Percentiles rank a stretch among this genome's conserved stretches.
Evolutionary conservation across 92 coral and sea anemone species (phyloP).

Genomic region (Scolanthus callimorphus): DNA sequence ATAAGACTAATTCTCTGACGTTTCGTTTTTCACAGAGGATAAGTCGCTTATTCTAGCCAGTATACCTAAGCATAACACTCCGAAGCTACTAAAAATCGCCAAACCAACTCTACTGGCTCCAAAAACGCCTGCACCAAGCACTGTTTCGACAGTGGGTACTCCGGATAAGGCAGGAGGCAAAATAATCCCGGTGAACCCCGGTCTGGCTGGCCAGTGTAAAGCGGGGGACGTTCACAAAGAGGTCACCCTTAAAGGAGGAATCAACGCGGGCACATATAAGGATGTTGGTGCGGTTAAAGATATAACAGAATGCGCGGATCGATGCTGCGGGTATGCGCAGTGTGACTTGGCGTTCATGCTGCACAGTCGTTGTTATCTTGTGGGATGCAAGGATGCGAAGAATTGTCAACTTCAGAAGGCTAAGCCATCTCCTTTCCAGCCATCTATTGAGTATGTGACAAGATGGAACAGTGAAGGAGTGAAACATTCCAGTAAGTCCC

Average conservation of each 20-base stretch:
- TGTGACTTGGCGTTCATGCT: constrained; percentile 92
- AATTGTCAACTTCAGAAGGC: constrained; percentile 93
- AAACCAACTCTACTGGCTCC: background rate
- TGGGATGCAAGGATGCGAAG: constrained; percentile 94
- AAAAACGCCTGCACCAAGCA: background rate
- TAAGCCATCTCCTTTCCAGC: constrained; percentile 88
- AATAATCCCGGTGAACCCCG: constrained; percentile 37
- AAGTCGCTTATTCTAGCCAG: constrained; percentile 55
- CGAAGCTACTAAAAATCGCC: background rate
- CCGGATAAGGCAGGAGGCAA: background rate
- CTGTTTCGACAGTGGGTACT: background rate
- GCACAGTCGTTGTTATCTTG: constrained; percentile 87
- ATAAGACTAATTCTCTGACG: too few relatives aligned
- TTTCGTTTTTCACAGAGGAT: too few relatives aligned
- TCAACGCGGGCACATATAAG: constrained; percentile 97
- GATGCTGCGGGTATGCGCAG: constrained; percentile 93
- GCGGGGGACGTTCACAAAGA: constrained; percentile 78
- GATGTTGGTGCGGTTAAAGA: constrained; percentile 81
- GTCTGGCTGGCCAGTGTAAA: constrained; percentile 89
- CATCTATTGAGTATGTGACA: constrained; percentile 79
- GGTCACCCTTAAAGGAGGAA: constrained; percentile 98
- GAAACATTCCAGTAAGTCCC: constrained; percentile 78
- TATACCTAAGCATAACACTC: constrained; percentile 24
- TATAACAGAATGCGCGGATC: constrained; percentile 78
- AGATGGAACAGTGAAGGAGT: constrained; percentile 99